Base-by-base conservation (phyloP, 2,888 invertebrate genomes). In the Macrosoma leucophasiata region DNA sequence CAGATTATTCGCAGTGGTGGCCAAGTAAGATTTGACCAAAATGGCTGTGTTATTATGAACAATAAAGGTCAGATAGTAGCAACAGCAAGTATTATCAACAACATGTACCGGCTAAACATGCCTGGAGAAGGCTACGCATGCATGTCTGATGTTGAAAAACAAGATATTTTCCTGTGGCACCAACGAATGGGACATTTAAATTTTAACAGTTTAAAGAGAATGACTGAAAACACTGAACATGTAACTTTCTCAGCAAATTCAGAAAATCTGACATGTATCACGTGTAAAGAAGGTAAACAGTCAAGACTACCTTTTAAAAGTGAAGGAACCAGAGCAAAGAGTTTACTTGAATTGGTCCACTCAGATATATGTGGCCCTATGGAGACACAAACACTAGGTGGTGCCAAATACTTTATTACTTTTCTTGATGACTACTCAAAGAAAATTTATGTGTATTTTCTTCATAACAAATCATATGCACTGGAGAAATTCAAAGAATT, bases 171-270 rank as follows among this genome's bases (percentile, higher is more conserved):
- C 13, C 22, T 39, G 4, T 48, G 43, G 44, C 48, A 52, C 23
- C 38, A 36, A 23, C 20, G 48, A 23, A 29, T 50, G 40, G 39
- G 52, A 1, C 43, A 46, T 13, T 13, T 47, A 9, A 49, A 50
- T 22, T 46, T 41, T 26, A n/a, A 17, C 3, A 25, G 14, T 29
- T 9, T 46, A 11, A 25, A 43, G 22, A 41, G 41, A 34, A 25
- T 45, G 20, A 18, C 15, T 14, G 37, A 39, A 19, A 34, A 27
- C 12, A 33, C 39, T 13, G 33, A 26, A 15, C 15, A 11, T 19
- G 6, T 35, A 27, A 26, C 23, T 13, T 23, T 34, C 5, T 17
- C 23, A 28, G 19, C n/a, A 9, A 36, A 41, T 9, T 7, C 9
- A 10, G 17, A 36, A 13, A 38, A 32, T 31, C 6, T 32, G 17